A percentile compares a stretch with the other conserved stretches of the same genome.
Conservation (phyloP, 2,113 vertebrate species). For the Onychostoma macrolepis region DNA sequence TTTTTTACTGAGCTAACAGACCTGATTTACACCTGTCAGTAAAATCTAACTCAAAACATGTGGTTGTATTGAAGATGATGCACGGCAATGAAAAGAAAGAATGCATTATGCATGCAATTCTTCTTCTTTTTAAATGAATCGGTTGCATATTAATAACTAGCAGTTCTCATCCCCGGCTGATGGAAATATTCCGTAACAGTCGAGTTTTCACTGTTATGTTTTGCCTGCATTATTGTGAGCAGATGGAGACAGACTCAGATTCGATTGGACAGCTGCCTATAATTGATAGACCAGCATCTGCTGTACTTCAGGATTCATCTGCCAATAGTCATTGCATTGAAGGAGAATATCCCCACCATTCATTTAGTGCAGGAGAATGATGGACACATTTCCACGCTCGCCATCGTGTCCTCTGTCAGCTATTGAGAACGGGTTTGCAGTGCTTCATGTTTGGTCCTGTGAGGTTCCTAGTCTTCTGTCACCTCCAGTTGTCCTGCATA, state of each 20-base stretch:
- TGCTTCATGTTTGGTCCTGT: neutral
- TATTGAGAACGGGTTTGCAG: neutral
- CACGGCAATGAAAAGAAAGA: neutral
- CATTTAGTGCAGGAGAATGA: neutral
- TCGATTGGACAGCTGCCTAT: slow-evolving; percentile 21
- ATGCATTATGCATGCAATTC: neutral
- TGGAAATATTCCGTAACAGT: neutral
- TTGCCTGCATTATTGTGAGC: neutral
- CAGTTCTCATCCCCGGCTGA: neutral
- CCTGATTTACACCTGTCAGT: neutral
- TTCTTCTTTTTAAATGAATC: neutral
- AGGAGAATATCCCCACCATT: neutral
- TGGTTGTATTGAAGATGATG: neutral
- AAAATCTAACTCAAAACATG: neutral
- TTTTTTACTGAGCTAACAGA: too few species aligned
- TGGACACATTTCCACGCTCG: neutral
- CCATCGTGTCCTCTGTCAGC: neutral
- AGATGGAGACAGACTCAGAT: slow-evolving; percentile 36
- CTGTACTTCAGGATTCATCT: slow-evolving; percentile 6
- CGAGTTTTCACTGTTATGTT: neutral
- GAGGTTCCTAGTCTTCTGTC: neutral
- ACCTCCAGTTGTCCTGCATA: neutral
- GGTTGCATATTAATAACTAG: neutral
- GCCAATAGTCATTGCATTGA: neutral
- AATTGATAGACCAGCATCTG: slow-evolving; percentile 29